phyloP scores from a whole-genome alignment of 2,888 invertebrate species.

The Lottia gigantea region DNA sequence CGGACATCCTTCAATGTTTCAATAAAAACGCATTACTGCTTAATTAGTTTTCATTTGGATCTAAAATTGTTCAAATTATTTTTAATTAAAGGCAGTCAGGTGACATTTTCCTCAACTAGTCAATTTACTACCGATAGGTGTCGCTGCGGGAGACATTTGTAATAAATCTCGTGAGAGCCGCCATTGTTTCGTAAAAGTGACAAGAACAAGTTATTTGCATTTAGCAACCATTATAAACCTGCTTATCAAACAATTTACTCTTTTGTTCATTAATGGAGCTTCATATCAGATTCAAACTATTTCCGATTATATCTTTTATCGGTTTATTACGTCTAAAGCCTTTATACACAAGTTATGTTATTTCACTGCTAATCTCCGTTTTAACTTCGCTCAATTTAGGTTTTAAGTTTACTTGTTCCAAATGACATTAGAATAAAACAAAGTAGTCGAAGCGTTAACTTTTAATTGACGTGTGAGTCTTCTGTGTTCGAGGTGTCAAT shows the following conservation, averaged over 20 bases:
- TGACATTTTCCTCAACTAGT: not conserved
- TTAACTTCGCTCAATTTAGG: constrained; percentile 4
- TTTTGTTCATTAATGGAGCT: constrained; percentile 7
- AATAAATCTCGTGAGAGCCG: not conserved
- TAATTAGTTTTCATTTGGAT: constrained; percentile 2
- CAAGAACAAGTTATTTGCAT: constrained; percentile 29
- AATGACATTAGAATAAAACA: constrained; percentile 1
- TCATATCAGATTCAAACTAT: constrained; percentile 7
- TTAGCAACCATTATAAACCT: constrained; percentile 24
- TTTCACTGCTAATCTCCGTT: constrained; percentile 4
- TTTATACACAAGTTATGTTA: not conserved
- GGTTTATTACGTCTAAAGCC: constrained; percentile 7
- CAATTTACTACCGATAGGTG: constrained; percentile 7
- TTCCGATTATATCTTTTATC: constrained; percentile 6
- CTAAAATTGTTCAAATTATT: not conserved
- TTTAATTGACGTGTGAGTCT: constrained; percentile 1
- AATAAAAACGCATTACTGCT: too few relatives aligned
- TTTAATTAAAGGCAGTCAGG: constrained; percentile 9
- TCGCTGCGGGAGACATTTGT: constrained; percentile 9
- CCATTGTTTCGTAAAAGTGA: constrained; percentile 26
- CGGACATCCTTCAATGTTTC: too few relatives aligned
- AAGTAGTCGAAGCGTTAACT: not conserved
- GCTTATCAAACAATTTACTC: constrained; percentile 1
- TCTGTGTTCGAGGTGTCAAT: constrained; percentile 9
- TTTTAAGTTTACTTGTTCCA: not conserved